Conservation (phyloP, 2,113 vertebrate species). For the Accipiter cooperii region DNA sequence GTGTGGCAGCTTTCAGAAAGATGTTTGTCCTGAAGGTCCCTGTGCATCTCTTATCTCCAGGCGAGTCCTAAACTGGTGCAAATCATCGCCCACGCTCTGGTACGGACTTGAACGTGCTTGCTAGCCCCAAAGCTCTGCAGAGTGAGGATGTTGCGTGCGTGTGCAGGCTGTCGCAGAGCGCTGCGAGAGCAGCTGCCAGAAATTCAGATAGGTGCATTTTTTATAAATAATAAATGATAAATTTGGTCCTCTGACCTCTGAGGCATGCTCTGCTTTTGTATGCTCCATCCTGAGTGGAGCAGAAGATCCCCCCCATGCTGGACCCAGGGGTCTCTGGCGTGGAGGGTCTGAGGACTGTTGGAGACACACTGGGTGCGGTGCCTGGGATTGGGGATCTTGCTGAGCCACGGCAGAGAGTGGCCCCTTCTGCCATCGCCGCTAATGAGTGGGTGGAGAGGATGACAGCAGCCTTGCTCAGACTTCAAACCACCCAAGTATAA, state of each 20-base stretch:
- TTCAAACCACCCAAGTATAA: neutral
- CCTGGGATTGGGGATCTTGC: neutral
- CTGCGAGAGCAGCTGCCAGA: neutral
- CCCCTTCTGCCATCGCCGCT: neutral
- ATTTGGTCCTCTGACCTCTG: neutral
- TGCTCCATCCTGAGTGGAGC: neutral
- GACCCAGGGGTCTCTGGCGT: fast-evolving
- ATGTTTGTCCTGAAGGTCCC: neutral
- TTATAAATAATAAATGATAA: neutral
- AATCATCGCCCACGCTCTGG: neutral
- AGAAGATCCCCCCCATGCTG: neutral
- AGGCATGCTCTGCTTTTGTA: neutral
- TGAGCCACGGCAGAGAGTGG: fast-evolving
- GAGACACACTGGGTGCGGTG: fast-evolving
- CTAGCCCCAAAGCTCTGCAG: neutral
- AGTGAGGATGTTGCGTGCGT: fast-evolving
- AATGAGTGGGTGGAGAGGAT: fast-evolving
- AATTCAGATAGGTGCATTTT: neutral
- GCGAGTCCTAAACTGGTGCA: neutral
- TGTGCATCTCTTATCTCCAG: neutral
- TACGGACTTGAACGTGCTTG: neutral
- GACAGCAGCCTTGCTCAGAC: neutral
- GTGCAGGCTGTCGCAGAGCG: neutral
- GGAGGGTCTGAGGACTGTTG: neutral
- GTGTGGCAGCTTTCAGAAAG: neutral